phyloP scores from a whole-genome alignment of 2,888 invertebrate species.

The Aelia acuminata region DNA sequence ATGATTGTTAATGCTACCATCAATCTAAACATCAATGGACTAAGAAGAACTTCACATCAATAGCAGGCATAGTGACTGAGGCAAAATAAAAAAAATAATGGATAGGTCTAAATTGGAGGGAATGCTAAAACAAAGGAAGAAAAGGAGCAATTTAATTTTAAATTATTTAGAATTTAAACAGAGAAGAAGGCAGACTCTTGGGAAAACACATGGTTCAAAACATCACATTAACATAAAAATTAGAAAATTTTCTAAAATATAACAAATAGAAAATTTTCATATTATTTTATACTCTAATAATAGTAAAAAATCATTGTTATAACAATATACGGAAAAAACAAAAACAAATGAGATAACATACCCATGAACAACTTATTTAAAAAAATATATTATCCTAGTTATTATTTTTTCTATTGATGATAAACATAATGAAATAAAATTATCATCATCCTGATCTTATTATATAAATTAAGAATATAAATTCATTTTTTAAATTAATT shows the following conservation, averaged over 20 bases:
- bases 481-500: too few relatives aligned
- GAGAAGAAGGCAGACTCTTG: conserved; percentile 20
- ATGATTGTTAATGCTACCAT: conserved; percentile 37
- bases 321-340: too few relatives aligned
- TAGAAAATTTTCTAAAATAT: not conserved
- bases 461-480: too few relatives aligned
- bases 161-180: not conserved
- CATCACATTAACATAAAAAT: not conserved
- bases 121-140: not conserved
- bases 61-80: conserved; percentile 60
- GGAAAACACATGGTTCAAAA: not conserved
- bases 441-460: too few relatives aligned
- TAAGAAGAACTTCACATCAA: conserved; percentile 57
- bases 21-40: conserved; percentile 56
- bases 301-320: too few relatives aligned
- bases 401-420: too few relatives aligned
- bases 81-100: conserved; percentile 51
- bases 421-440: too few relatives aligned
- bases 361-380: too few relatives aligned
- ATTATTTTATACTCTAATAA: too few relatives aligned
- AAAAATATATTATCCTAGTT: too few relatives aligned
- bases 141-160: not conserved
- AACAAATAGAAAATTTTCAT: too few relatives aligned
- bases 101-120: not conserved
- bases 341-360: too few relatives aligned